Base-by-base conservation (phyloP, 2,797 vertebrate genomes). In the Eupleurogrammus muticus region DNA sequence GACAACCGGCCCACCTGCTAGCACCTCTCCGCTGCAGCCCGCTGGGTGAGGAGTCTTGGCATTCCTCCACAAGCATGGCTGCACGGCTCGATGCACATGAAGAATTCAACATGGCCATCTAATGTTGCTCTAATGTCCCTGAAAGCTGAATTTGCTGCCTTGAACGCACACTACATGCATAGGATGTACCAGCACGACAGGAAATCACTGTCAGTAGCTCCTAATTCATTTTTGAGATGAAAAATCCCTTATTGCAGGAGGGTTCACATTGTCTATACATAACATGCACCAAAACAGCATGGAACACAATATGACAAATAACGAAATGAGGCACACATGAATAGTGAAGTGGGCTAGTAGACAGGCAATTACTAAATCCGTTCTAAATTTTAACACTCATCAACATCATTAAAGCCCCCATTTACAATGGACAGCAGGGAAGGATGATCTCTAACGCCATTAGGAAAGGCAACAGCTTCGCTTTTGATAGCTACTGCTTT, bases 1-100 rank as follows among this genome's bases (percentile, higher is more conserved):
- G 84, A 85, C 85, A 79, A 80, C 75, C 52, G 77, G 73, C 62
- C 87, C 88, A 87, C 92, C 88, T 90, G 92, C 84, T 86, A 61
- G 74, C 52, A 53, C 61, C 42, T 55, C 57, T 44, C 54, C 2
- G 51, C 59, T 2, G 32, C 21, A 36, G 49, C 52, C 83, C 64
- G 34, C 62, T 66, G 73, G 70, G 48, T 66, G 75, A 82, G 64
- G 68, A 67, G 70, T 67, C 81, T 74, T 67, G 72, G 70, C 76
- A 62, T 40, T 54, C 44, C 54, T 75, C 75, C 68, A 69, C 75
- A 62, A 66, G 67, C 42, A 14, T 1, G 32, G 60, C 83, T 67
- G 73, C 75, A 77, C n/a, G 71, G 66, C 73, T 84, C 58, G 65
- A 74, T 88, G 83, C 89, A 64, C 84, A 81, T 42, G 66, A 81